phyloP scores from a whole-genome alignment of 2,113 vertebrate genomes.

The Microcebus jonahi region DNA sequence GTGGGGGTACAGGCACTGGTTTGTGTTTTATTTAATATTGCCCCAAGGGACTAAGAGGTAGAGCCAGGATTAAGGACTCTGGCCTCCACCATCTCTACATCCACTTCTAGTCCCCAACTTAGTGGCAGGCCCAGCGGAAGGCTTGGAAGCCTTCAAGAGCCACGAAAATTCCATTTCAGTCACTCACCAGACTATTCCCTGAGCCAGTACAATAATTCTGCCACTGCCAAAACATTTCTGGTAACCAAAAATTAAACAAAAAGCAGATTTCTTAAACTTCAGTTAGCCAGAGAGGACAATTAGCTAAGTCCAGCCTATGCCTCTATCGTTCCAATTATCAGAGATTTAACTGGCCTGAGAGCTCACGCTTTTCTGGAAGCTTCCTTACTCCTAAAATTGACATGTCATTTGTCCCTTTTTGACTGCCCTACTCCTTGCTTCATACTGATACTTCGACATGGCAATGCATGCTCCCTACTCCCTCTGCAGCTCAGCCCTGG shows the following conservation, averaged over 20 bases:
- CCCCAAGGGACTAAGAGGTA: neutral
- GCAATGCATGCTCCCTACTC: neutral
- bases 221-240: neutral
- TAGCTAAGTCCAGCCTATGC: neutral
- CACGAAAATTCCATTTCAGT: neutral
- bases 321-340: neutral
- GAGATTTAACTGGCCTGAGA: neutral
- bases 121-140: neutral
- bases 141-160: neutral
- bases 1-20: neutral
- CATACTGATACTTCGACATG: neutral
- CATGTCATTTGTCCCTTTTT: conserved; percentile 9
- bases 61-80: neutral
- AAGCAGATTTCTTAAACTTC: neutral
- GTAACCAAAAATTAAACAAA: conserved; percentile 17
- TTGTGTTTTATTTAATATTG: neutral
- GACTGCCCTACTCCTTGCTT: neutral
- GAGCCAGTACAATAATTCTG: neutral
- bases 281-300: neutral
- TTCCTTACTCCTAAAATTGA: neutral
- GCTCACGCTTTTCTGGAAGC: neutral
- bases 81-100: neutral
- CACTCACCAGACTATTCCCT: neutral
- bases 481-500: neutral
- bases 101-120: neutral